Conservation (phyloP, 2,113 vertebrate genomes). For the Rhinolophus ferrumequinum region DNA sequence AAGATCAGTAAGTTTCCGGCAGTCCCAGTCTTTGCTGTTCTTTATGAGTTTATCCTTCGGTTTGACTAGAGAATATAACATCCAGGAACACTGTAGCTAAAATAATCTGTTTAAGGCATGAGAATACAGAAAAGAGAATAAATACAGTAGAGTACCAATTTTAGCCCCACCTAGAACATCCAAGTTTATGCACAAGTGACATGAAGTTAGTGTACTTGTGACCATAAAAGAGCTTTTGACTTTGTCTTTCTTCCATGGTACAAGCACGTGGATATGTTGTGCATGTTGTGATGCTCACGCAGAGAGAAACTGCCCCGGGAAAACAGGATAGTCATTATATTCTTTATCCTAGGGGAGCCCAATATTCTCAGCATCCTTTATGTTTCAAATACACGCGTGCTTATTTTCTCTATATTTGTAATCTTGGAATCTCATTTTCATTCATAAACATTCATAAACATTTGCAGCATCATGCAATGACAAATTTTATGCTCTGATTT, state of each 20-base stretch:
- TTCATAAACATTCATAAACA: not conserved
- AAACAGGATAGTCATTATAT: not conserved
- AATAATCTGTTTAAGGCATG: not conserved
- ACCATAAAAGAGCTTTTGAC: not conserved
- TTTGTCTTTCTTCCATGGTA: not conserved
- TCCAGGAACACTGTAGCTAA: not conserved
- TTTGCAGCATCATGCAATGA: not conserved
- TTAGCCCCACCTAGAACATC: fast-evolving
- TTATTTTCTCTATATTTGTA: not conserved
- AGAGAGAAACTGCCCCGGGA: not conserved
- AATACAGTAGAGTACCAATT: not conserved
- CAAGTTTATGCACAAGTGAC: not conserved
- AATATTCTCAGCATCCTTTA: not conserved
- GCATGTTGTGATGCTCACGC: not conserved
- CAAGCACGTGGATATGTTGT: not conserved
- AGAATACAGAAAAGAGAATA: not conserved
- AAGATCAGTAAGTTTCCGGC: constrained; percentile 38
- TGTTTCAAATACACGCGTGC: not conserved
- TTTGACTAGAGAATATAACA: not conserved
- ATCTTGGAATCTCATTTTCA: not conserved
- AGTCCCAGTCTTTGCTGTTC: not conserved
- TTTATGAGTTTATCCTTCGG: not conserved
- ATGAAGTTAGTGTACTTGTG: not conserved
- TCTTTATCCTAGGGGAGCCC: not conserved
- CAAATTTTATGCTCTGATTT: not conserved